Base-by-base conservation (phyloP, 2,888 invertebrate species). In the Lamproptera curius region DNA sequence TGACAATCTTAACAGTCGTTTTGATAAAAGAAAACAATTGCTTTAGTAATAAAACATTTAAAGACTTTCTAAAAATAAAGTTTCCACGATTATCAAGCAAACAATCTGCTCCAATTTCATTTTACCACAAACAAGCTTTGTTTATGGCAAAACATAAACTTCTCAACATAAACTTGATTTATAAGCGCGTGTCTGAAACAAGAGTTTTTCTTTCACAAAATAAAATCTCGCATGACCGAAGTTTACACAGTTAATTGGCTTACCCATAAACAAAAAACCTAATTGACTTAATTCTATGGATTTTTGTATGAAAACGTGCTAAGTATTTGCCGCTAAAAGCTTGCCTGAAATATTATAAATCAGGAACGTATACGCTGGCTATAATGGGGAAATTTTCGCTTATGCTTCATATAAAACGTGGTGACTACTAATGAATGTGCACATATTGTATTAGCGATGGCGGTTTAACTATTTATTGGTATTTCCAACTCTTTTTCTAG, bases 341-440 rank as follows among this genome's bases (percentile, higher is more conserved):
- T 17, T 41, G 4, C 16, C 11, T 35, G 33, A 41, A 34, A 41
- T 33, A 42, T 48, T 48, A 42, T 42, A 42, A 38, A 48, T 48
- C 38, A 38, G 11, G 28, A 41, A 34, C 28, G 36, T n/a, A 15
- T 15, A 37, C 26, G 17, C 10, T 15, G 26, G 34, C 33, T 34
- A 55, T 52, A 57, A 57, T 55, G 49, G 38, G 34, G 39, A 53
- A 55, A 53, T 55, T 50, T 55, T 57, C 54, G 47, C 52, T 14
- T 35, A 15, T 20, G 46, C 20, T 46, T 33, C 23, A 31, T 37
- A 14, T 23, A 20, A 43, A 46, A 38, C 36, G 34, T 17, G n/a
- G 50, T 2, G 11, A 20, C 38, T 37, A 43, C 48, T 48, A 15
- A 47, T 41, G 51, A 51, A 47, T 53, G 20, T 40, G 16, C 11